Conservation (phyloP, 2,113 vertebrate species). For the Notechis scutatus region DNA sequence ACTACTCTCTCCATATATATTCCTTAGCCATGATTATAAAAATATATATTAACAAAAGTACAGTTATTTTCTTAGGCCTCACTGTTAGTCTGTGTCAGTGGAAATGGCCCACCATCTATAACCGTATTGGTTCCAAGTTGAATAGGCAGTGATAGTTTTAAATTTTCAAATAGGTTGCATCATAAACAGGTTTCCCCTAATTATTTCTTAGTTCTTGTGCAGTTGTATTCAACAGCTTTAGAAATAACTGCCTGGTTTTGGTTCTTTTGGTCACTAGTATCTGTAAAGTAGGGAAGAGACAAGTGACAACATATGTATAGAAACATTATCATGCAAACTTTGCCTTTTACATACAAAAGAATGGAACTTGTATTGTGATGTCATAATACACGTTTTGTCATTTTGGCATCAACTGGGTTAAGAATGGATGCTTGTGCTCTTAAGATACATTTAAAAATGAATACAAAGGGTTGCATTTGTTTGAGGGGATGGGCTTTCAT, state of each 20-base stretch:
- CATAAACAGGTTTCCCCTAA: neutral
- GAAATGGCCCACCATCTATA: neutral
- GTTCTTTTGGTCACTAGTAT: neutral
- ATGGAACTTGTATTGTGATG: neutral
- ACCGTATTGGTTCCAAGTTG: neutral
- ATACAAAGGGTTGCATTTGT: neutral
- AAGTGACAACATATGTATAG: neutral
- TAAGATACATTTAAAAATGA: neutral
- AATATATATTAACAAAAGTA: no score
- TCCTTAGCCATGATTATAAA: neutral
- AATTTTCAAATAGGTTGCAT: neutral
- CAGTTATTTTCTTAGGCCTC: neutral
- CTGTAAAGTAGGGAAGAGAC: neutral
- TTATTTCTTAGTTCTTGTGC: neutral
- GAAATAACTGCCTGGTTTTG: neutral
- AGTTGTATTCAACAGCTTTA: neutral
- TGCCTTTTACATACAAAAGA: neutral
- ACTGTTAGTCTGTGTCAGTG: neutral
- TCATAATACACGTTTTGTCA: neutral
- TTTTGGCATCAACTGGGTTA: neutral
- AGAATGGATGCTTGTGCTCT: neutral
- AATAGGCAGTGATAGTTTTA: neutral
- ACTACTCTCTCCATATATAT: neutral
- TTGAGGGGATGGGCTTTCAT: neutral
- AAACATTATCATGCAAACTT: neutral